Conservation (phyloP, 2,888 invertebrate species). For the Diaprepes abbreviatus region DNA sequence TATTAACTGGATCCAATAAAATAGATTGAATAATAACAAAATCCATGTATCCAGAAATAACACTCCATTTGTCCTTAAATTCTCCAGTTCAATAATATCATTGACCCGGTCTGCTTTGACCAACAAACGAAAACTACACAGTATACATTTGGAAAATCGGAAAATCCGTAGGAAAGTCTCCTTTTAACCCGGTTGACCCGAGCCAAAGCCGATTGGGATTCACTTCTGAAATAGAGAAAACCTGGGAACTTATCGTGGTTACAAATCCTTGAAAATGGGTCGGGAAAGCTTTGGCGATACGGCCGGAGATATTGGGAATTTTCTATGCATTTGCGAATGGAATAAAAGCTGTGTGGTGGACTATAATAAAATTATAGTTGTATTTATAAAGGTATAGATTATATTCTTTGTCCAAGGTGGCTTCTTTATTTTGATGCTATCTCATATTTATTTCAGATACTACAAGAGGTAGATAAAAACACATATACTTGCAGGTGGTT, state of each 20-base stretch:
- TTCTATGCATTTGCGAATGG: constrained; percentile 8
- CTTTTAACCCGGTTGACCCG: constrained; percentile 32
- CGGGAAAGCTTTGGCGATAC: constrained; percentile 24
- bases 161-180: constrained; percentile 31
- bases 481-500: no score
- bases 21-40: no score
- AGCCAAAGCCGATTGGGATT: constrained; percentile 31
- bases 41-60: no score
- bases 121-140: constrained; percentile 25
- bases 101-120: constrained; percentile 20
- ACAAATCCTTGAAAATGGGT: constrained; percentile 37
- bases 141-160: constrained; percentile 18
- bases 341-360: not conserved
- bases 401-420: no score
- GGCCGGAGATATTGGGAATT: constrained; percentile 12
- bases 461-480: no score
- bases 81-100: constrained; percentile 6
- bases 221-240: constrained; percentile 33
- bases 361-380: not conserved
- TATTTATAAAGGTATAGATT: not conserved
- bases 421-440: no score
- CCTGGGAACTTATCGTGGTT: constrained; percentile 31
- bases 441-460: no score
- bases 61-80: no score
- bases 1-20: no score